Evolutionary conservation across 2,888 invertebrate species (phyloP).

Genomic region (Caenorhabditis panamensis): DNA sequence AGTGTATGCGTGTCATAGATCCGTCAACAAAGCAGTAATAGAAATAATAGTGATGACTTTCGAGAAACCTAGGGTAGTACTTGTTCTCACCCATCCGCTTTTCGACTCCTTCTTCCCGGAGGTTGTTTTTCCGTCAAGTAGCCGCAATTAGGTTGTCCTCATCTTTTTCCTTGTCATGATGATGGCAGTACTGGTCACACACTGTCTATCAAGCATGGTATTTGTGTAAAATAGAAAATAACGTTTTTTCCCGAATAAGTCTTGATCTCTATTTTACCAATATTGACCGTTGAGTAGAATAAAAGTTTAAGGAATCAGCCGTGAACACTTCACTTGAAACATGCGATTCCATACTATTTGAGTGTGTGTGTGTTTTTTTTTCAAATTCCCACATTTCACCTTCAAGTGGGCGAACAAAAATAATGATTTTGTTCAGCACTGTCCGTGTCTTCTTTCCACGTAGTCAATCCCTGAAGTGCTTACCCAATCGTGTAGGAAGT

Average conservation of each 20-base stretch:
- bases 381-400: not conserved
- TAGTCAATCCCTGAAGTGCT: not conserved
- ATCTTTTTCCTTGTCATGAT: not conserved
- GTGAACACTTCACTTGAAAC: not conserved
- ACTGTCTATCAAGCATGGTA: not conserved
- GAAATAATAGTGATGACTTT: slow-evolving; percentile 10
- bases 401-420: slow-evolving; percentile 2
- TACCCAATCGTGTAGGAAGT: not conserved
- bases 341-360: not conserved
- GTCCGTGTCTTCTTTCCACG: not conserved
- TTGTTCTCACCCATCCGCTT: slow-evolving; percentile 15
- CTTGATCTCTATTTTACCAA: not conserved
- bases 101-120: slow-evolving; percentile 20
- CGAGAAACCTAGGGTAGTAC: slow-evolving; percentile 16
- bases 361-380: not conserved
- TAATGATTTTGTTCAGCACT: slow-evolving; percentile 4
- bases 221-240: too few relatives aligned
- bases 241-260: not conserved
- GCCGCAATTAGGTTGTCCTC: slow-evolving; percentile 49
- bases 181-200: slow-evolving; percentile 3
- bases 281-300: too few relatives aligned
- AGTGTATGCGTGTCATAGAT: slow-evolving; percentile 18
- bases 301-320: not conserved
- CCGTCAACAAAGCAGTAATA: slow-evolving; percentile 39
- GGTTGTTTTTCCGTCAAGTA: slow-evolving; percentile 45